These are phyloP conservation scores for Tethya wilhelma DNA, from an alignment of 37 sponge, comb jelly and placozoan genomes.

Conservation along the genomic window DNA sequence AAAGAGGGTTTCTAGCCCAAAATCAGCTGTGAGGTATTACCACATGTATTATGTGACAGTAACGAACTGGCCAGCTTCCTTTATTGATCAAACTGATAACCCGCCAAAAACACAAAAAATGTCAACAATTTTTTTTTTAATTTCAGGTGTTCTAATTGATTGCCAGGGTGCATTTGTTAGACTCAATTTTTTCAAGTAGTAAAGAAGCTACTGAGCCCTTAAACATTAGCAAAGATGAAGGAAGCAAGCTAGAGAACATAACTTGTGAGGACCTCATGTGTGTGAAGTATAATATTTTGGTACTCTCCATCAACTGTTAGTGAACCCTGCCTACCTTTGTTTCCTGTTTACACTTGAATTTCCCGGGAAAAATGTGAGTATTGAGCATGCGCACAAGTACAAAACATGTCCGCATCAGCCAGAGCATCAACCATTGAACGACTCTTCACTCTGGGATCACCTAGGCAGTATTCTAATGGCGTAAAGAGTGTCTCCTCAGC, in stretches of 20 bases:
- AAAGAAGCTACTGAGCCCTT: no score
- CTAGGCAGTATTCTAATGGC: no score
- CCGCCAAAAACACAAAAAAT: slow-evolving; percentile 27
- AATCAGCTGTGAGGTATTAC: background rate
- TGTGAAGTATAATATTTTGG: no score
- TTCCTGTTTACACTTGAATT: slow-evolving; percentile 15
- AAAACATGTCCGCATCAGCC: no score
- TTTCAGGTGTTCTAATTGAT: background rate
- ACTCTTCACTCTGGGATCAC: no score
- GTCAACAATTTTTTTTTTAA: background rate
- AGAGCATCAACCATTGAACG: no score
- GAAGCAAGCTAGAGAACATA: no score
- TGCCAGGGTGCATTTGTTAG: background rate
- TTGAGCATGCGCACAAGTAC: background rate
- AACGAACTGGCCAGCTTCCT: no score
- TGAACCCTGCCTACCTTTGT: slow-evolving; percentile 21
- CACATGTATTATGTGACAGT: background rate
- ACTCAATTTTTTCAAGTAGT: no score
- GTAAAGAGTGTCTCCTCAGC: slow-evolving; percentile 2
- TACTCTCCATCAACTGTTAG: no score
- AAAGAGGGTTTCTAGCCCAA: background rate
- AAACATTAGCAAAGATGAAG: no score
- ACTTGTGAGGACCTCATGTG: no score
- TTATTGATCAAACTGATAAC: slow-evolving; percentile 11
- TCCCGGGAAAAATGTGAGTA: slow-evolving; percentile 9